Conservation (phyloP, 2,797 vertebrate species). For the Coregonus sp. region DNA sequence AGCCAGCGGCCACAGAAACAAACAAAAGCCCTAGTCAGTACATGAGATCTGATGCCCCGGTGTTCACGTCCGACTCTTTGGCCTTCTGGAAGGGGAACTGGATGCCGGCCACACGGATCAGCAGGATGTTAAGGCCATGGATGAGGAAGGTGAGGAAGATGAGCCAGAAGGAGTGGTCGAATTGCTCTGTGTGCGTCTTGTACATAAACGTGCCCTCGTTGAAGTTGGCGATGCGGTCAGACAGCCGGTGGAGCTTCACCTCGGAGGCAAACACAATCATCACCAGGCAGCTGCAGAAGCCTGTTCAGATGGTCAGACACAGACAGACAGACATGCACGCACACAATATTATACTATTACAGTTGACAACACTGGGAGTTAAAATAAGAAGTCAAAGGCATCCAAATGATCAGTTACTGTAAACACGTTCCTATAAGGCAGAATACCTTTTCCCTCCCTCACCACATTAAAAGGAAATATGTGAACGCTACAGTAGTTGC, state of each 20-base stretch:
- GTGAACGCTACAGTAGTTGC: background rate
- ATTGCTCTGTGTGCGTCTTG: constrained; percentile 81
- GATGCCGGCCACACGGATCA: constrained; percentile 86
- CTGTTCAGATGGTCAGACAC: constrained; percentile 57
- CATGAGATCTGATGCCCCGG: constrained; percentile 88
- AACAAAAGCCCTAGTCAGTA: constrained; percentile 75
- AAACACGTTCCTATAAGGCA: too few relatives aligned
- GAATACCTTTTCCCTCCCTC: background rate
- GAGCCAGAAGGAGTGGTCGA: constrained; percentile 86
- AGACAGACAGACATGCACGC: background rate
- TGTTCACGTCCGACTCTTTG: constrained; percentile 75
- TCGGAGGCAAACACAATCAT: constrained; percentile 89
- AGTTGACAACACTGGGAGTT: background rate
- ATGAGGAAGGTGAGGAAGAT: constrained; percentile 83
- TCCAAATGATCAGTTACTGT: too few relatives aligned
- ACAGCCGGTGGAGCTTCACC: constrained; percentile 86
- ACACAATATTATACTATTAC: background rate
- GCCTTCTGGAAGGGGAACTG: constrained; percentile 84
- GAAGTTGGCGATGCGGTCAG: constrained; percentile 89
- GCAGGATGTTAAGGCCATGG: constrained; percentile 80
- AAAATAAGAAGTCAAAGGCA: too few relatives aligned
- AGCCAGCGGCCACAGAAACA: background rate
- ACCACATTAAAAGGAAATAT: background rate
- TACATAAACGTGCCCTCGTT: constrained; percentile 84
- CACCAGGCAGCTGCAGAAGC: constrained; percentile 84